phyloP scores from a whole-genome alignment of 1,140 invertebrate genomes.

The Platyscapa corneri region DNA sequence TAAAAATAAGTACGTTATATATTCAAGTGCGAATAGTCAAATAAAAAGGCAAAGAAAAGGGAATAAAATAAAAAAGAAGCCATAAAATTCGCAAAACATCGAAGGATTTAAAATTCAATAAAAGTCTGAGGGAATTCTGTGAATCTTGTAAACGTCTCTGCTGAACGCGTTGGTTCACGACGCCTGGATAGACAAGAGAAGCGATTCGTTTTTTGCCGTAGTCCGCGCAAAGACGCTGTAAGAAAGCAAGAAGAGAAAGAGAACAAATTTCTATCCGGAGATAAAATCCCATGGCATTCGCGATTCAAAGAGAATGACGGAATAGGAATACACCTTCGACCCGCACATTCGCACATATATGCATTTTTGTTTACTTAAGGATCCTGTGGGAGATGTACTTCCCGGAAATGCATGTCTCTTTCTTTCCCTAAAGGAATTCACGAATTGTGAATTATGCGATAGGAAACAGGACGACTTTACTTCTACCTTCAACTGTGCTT shows the following conservation, averaged over 20 bases:
- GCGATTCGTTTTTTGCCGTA: slow-evolving; percentile 34
- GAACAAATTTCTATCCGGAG: slow-evolving; percentile 44
- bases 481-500: not conserved
- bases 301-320: slow-evolving; percentile 52
- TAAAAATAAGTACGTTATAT: slow-evolving; percentile 6
- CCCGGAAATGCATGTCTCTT: not conserved
- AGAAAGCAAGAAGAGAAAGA: not conserved
- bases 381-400: slow-evolving; percentile 29
- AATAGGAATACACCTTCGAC: slow-evolving; percentile 10
- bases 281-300: slow-evolving; percentile 44
- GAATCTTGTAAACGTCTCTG: slow-evolving; percentile 52
- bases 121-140: slow-evolving; percentile 53
- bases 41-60: not conserved
- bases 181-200: not conserved
- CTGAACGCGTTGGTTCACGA: not conserved
- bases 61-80: not conserved
- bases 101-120: slow-evolving; percentile 54
- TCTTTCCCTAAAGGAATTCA: not conserved
- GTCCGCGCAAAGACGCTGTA: not conserved
- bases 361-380: slow-evolving; percentile 40
- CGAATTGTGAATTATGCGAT: not conserved
- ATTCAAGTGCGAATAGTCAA: not conserved
- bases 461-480: not conserved
- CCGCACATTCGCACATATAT: slow-evolving; percentile 6
- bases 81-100: slow-evolving; percentile 49